These are phyloP conservation scores for Gymnocephalus cernua DNA, from an alignment of 2,113 vertebrate genomes.

Conservation along the genomic window DNA sequence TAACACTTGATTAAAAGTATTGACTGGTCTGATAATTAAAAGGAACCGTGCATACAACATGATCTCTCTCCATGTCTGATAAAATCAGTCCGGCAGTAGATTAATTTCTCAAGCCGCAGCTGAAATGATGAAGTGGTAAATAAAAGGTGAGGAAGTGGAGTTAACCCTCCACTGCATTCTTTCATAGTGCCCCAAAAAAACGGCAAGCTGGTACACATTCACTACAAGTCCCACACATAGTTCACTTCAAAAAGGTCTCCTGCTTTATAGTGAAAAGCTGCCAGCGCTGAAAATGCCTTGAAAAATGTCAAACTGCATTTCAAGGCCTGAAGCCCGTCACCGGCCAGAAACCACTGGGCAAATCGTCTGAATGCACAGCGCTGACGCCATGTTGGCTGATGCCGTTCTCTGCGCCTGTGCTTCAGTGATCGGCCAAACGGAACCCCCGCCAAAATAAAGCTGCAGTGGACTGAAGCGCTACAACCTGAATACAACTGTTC, in stretches of 20 bases:
- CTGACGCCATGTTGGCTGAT: conserved; percentile 41
- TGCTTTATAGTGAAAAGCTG: conserved; percentile 27
- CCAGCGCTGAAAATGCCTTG: conserved; percentile 17
- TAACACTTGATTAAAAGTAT: conserved; percentile 47
- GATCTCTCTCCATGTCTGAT: not conserved
- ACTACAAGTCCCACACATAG: conserved; percentile 1
- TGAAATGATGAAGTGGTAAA: conserved; percentile 25
- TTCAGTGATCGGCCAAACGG: conserved; percentile 19
- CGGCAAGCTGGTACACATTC: conserved; percentile 1
- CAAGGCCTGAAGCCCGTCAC: not conserved
- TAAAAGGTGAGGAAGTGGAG: conserved; percentile 5
- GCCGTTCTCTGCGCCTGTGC: conserved; percentile 10
- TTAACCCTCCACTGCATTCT: not conserved
- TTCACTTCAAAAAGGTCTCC: conserved; percentile 19
- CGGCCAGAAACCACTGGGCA: conserved; percentile 25
- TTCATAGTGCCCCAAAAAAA: conserved; percentile 24
- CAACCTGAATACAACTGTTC: conserved; percentile 18
- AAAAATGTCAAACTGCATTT: conserved; percentile 46
- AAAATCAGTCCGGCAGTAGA: conserved; percentile 4
- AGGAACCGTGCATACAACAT: not conserved
- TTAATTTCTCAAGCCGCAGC: not conserved
- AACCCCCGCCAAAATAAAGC: conserved; percentile 50
- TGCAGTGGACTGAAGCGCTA: conserved; percentile 20
- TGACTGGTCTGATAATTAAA: conserved; percentile 53
- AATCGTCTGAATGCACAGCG: conserved; percentile 22